Evolutionary conservation across 2,888 invertebrate genomes (phyloP), one percentile per base, ranked within the genome.

Genomic region (Drosophila yooni): DNA sequence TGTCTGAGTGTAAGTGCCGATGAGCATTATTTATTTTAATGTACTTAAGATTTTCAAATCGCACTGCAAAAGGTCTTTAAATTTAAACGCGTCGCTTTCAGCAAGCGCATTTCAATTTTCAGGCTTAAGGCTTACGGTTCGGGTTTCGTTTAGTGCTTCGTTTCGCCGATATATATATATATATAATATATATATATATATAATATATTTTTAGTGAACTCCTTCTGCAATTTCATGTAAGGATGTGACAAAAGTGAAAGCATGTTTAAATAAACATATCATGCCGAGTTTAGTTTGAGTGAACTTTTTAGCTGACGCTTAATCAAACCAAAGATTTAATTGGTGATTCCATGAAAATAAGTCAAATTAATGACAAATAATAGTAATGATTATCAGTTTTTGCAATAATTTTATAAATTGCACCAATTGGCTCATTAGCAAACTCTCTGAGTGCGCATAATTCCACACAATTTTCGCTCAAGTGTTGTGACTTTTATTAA

Each of bases 61-160:
- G 59, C 29, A 29, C 57, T 27, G 29, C 51, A 50, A 50, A 72
- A 81, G 73, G 75, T 79, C 82, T 84, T 86, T 91, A 86, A 88
- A 91, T 80, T 82, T 70, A 31, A 64, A 48, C 67, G 73, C 33
- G 64, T 65, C 61, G 59, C 53, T 36, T 50, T n/a, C 57, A 48
- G 36, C 59, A 48, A 31, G 57, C 64, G 34, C 85, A 89, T 77
- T 88, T 57, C 63, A 73, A 59, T 59, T 84, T 43, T 38, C 52
- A 51, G 56, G 54, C 65, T 56, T 52, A 69, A 74, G 43, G 40
- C 48, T 43, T 61, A 15, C 73, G 59, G 63, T 64, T 63, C 63
- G 65, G 46, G 15, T 46, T 60, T 43, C 36, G 13, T 31, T 56
- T 21, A 40, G 46, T 29, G 34, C 8, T 4, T 29, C 21, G 21